Evolutionary conservation across 2,113 vertebrate genomes (phyloP).

Genomic region (Cyprichromis sp.): DNA sequence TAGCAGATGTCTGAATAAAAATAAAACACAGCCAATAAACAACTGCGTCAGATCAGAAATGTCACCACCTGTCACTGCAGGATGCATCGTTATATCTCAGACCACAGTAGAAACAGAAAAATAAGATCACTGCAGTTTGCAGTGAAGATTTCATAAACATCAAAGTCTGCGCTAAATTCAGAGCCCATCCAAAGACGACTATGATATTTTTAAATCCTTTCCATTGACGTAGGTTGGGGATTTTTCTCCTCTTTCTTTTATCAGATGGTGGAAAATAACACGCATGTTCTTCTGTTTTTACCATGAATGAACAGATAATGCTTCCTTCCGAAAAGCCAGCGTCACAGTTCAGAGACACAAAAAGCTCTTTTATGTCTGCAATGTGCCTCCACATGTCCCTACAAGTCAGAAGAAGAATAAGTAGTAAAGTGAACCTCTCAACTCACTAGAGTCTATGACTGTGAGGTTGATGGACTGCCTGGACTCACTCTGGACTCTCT

Average conservation of each 20-base stretch:
- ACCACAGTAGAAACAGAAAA: not conserved
- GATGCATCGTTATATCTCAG: not conserved
- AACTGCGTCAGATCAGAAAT: rapidly evolving
- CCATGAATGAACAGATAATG: not conserved
- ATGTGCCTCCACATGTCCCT: rapidly evolving
- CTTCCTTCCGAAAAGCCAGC: not conserved
- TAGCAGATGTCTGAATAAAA: not conserved
- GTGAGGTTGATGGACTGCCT: not conserved
- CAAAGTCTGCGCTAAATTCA: not conserved
- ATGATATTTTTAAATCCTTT: not conserved
- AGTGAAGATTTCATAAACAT: not conserved
- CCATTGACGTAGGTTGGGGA: not conserved
- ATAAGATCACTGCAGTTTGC: not conserved
- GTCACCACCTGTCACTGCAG: not conserved
- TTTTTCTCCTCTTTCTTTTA: not conserved
- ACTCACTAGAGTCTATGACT: not conserved
- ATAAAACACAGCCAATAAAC: not conserved
- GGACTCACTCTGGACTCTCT: rapidly evolving
- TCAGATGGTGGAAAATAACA: not conserved
- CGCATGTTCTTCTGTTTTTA: rapidly evolving
- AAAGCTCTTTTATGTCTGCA: not conserved
- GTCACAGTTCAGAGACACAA: rapidly evolving
- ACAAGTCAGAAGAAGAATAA: not conserved
- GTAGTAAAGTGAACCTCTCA: not conserved
- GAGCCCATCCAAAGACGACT: not conserved